Percentiles rank a stretch among this genome's conserved stretches.
Evolutionary conservation across 2,113 vertebrate genomes (phyloP).

Genomic region (Pogonocichla stellata): DNA sequence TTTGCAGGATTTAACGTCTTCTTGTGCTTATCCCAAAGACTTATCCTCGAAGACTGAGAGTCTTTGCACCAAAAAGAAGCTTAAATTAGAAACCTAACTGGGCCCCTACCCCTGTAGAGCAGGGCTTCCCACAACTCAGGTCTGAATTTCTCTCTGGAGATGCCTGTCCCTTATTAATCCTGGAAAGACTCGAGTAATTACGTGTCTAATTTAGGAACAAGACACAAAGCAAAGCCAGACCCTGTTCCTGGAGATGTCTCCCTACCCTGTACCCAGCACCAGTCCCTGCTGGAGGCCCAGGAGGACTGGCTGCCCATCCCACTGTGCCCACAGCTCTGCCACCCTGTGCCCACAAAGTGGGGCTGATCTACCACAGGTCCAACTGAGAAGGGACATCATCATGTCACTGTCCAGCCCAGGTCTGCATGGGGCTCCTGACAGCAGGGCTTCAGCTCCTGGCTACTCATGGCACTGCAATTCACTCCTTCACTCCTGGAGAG

Average conservation of each 20-base stretch:
- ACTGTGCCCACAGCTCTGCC: neutral
- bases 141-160: neutral
- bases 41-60: neutral
- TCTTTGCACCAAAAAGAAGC: neutral
- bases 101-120: neutral
- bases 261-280: neutral
- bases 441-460: neutral
- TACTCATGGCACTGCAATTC: neutral
- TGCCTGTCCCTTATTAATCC: neutral
- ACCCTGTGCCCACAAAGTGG: rapidly evolving
- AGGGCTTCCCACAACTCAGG: neutral
- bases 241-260: neutral
- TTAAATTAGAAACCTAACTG: neutral
- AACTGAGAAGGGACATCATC: neutral
- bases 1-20: neutral
- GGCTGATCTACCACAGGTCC: neutral
- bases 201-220: neutral
- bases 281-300: neutral
- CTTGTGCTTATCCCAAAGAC: neutral
- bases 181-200: neutral
- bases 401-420: rapidly evolving
- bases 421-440: neutral
- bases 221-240: neutral
- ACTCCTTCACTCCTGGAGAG: neutral
- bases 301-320: neutral